Evolutionary conservation across 1,140 invertebrate genomes (phyloP).

Genomic region (Lordiphosa mommai): DNA sequence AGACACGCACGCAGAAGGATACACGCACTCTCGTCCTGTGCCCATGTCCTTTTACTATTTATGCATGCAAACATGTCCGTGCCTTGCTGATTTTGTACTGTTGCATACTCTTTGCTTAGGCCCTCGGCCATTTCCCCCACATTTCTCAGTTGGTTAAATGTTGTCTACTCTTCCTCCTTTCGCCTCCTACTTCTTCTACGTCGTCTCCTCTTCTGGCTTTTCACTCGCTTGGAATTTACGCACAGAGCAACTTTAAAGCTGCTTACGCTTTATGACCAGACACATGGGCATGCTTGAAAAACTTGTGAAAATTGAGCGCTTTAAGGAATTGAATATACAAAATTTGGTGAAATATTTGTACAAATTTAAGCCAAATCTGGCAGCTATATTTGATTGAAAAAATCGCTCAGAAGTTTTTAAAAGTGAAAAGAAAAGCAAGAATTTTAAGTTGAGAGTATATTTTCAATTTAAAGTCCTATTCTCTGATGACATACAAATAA

Average conservation of each 20-base stretch:
- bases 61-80: conserved; percentile 74
- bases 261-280: conserved; percentile 25
- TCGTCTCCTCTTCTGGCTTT: neutral
- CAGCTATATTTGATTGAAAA: too few species aligned
- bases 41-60: conserved; percentile 70
- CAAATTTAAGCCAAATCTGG: too few species aligned
- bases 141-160: conserved; percentile 47
- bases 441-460: too few species aligned
- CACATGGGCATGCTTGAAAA: conserved; percentile 1
- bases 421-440: too few species aligned
- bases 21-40: conserved; percentile 17
- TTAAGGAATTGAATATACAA: conserved; percentile 20
- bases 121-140: conserved; percentile 34
- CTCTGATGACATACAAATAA: too few species aligned
- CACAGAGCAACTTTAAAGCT: conserved; percentile 42
- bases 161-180: neutral
- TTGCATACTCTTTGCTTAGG: conserved; percentile 59
- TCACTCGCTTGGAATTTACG: neutral
- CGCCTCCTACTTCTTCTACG: neutral
- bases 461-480: too few species aligned
- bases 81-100: conserved; percentile 52
- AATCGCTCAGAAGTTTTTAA: too few species aligned
- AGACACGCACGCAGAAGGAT: conserved; percentile 1
- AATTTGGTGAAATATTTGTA: neutral
- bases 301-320: conserved; percentile 18